A percentile compares a stretch with the other conserved stretches of the same genome.
phyloP scores from a whole-genome alignment of 2,888 invertebrate genomes.

The Drosophila rellima region DNA sequence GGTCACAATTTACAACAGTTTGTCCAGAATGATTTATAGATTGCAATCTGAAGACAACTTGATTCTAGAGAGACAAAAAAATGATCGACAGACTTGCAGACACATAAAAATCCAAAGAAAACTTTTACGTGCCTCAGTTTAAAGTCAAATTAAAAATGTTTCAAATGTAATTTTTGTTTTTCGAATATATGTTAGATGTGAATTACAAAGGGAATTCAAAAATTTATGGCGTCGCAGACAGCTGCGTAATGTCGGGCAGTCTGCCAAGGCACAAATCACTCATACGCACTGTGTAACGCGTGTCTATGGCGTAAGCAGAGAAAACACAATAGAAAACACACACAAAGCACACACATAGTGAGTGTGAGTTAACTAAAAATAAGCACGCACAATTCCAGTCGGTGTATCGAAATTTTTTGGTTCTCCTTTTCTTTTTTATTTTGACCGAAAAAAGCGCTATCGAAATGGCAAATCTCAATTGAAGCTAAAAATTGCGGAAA shows the following conservation, averaged over 20 bases:
- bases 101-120: conserved; percentile 24
- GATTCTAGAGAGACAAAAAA: conserved; percentile 6
- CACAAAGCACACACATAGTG: conserved; percentile 14
- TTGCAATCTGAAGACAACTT: conserved; percentile 26
- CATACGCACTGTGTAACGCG: conserved; percentile 66
- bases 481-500: conserved; percentile 36
- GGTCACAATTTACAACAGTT: conserved; percentile 16
- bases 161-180: conserved; percentile 11
- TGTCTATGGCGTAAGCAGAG: conserved; percentile 63
- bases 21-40: conserved; percentile 51
- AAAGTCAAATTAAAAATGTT: conserved; percentile 32
- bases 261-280: conserved; percentile 73
- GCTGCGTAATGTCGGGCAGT: conserved; percentile 80
- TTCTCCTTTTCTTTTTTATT: conserved; percentile 16
- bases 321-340: conserved; percentile 67
- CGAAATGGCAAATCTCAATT: conserved; percentile 60
- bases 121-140: conserved; percentile 45
- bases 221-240: conserved; percentile 62
- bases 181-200: conserved; percentile 41
- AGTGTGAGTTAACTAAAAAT: conserved; percentile 47
- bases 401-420: conserved; percentile 27
- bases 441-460: conserved; percentile 41
- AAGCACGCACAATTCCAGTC: conserved; percentile 56
- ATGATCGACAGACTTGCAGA: background rate
- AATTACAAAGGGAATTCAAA: conserved; percentile 53